phyloP scores from a whole-genome alignment of 2,113 vertebrate species.

The chimpanzee (Pan troglodytes) region NHGRI_mPanTro3-v2.1_pri NC_072413.2:37160001-37160500 shows the following conservation, averaged over 20 bases:
- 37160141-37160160: too few relatives aligned
- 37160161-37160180: too few relatives aligned
- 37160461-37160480: background rate
- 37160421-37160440: background rate
- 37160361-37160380: background rate
- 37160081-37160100: too few relatives aligned
- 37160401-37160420: background rate
- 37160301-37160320: background rate
- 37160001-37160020: too few relatives aligned
- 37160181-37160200: too few relatives aligned
- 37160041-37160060: too few relatives aligned
- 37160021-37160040: too few relatives aligned
- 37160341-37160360: background rate
- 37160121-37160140: too few relatives aligned
- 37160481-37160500: background rate
- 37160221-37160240: background rate
- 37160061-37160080: too few relatives aligned
- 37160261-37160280: background rate
- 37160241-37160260: background rate
- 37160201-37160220: too few relatives aligned
- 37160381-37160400: background rate
- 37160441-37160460: background rate
- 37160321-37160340: background rate
- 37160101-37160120: too few relatives aligned
- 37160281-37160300: background rate